Evolutionary conservation across 2,113 vertebrate species (phyloP), one percentile per base, ranked within the genome.

Genomic region (Ranitomeya imitator): DNA sequence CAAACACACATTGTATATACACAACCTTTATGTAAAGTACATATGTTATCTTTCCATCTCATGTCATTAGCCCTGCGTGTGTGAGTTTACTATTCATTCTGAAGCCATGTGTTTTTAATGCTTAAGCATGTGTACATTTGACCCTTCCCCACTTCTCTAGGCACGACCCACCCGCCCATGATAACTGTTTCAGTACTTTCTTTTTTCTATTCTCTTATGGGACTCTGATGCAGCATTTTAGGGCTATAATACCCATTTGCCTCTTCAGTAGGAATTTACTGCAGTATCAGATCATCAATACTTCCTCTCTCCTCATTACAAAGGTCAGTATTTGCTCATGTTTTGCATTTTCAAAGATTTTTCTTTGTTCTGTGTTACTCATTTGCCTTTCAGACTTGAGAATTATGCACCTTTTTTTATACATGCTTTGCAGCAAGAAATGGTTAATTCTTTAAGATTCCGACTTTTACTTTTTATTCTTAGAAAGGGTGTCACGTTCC

Each of bases 241-340:
- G 12, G 8, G 57, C 7, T 11, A 76, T 21, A 52, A 51, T 76
- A 51, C 37, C 21, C 3, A 51, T 76, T 18, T 52, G 10, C 45
- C 45, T 76, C 18, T 21, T 21, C 11, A 76, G 73, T 52, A n/a
- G 73, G 73, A 51, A 19, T 52, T 76, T 21, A 21, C 31, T 21
- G 6, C 31, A 74, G 7, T 0, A 67, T 0, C 59, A 45, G 21
- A 23, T 16, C 77, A 55, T 11, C 45, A 26, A 26, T 23, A 15
- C 73, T 18, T 16, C 52, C 55, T 55, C n/a, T 57, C 51, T 57
- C 21, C 23, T 13, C 19, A n/a, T n/a, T 6, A 65, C 21, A 52
- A 61, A 86, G 85, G 85, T 79, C 45, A 86, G 85, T 80, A 8
- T 26, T 21, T 55, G 37, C 37, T 74, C 16, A 10, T 73, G 26